A percentile compares a stretch with the other conserved stretches of the same genome.
These are phyloP conservation scores for Anhinga rufa DNA, from an alignment of 2,113 vertebrate genomes.

Conservation along the genomic window DNA sequence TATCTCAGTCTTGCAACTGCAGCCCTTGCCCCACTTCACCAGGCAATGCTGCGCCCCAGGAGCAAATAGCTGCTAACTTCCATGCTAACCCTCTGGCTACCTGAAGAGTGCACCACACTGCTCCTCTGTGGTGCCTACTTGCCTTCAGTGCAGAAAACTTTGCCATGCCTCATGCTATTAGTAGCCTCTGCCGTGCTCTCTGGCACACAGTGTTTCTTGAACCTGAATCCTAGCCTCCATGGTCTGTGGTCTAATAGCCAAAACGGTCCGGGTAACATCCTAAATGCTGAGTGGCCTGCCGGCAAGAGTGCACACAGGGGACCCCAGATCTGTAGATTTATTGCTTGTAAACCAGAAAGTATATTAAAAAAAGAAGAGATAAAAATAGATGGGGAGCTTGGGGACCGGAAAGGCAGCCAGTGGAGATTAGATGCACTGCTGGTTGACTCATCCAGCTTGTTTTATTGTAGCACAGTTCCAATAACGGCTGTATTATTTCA, in stretches of 20 bases:
- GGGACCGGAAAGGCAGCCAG: conserved; percentile 68
- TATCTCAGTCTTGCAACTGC: background rate
- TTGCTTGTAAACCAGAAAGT: conserved; percentile 62
- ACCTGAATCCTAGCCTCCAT: background rate
- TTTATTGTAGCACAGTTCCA: conserved; percentile 62
- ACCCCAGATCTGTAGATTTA: conserved; percentile 58
- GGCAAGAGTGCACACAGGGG: conserved; percentile 34
- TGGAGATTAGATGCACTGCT: conserved; percentile 70
- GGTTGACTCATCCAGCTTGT: conserved; percentile 60
- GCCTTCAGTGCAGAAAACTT: background rate
- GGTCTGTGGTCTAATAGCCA: background rate
- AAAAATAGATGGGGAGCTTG: conserved; percentile 65
- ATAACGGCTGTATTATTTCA: conserved; percentile 64
- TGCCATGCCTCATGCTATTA: background rate
- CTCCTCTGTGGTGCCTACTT: background rate
- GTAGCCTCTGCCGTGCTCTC: background rate
- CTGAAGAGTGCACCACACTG: background rate
- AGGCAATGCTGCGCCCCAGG: background rate
- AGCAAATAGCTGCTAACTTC: background rate
- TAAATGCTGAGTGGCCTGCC: conserved; percentile 52
- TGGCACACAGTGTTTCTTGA: background rate
- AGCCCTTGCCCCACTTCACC: background rate
- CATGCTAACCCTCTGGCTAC: too few species aligned
- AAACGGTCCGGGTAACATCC: background rate
- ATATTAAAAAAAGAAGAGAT: conserved; percentile 62